Evolutionary conservation across 2,113 vertebrate genomes (phyloP).

Genomic region (Notarius quadriscutis): DNA sequence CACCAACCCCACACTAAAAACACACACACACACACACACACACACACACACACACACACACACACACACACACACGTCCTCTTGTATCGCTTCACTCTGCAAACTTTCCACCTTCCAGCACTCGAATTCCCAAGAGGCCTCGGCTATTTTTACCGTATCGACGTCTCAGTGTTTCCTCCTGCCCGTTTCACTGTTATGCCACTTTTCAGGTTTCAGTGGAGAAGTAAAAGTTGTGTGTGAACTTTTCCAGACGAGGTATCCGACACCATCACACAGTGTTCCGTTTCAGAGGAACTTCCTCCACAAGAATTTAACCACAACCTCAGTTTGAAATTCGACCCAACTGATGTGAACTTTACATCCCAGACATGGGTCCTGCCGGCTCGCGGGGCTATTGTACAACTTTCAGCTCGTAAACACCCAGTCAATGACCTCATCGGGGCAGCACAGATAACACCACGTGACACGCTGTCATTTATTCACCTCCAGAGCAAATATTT

Average conservation of each 20-base stretch:
- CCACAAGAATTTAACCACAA: not conserved
- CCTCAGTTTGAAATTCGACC: slow-evolving; percentile 1
- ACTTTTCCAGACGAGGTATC: not conserved
- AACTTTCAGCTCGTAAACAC: slow-evolving; percentile 30
- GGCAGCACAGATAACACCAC: slow-evolving; percentile 55
- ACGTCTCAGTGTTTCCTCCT: slow-evolving; percentile 35
- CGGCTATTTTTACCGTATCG: slow-evolving; percentile 21
- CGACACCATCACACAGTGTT: not conserved
- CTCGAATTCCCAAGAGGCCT: slow-evolving; percentile 20
- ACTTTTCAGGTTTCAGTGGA: not conserved
- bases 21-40: not conserved
- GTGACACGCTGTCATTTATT: slow-evolving; percentile 58
- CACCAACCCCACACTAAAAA: slow-evolving; percentile 9
- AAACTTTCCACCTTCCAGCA: slow-evolving; percentile 7
- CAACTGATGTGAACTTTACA: not conserved
- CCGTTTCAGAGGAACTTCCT: not conserved
- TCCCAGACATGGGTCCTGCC: slow-evolving; percentile 12
- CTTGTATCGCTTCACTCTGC: not conserved
- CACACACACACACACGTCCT: not conserved
- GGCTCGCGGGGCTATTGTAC: slow-evolving; percentile 16
- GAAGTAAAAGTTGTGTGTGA: not conserved
- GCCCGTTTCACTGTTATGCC: slow-evolving; percentile 21
- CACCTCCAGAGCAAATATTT: slow-evolving; percentile 52
- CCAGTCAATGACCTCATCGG: slow-evolving; percentile 45
- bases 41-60: not conserved